Evolutionary conservation across 2,797 vertebrate genomes (phyloP), one percentile per base, ranked within the genome.

Genomic region (Lithobates sylvaticus): DNA sequence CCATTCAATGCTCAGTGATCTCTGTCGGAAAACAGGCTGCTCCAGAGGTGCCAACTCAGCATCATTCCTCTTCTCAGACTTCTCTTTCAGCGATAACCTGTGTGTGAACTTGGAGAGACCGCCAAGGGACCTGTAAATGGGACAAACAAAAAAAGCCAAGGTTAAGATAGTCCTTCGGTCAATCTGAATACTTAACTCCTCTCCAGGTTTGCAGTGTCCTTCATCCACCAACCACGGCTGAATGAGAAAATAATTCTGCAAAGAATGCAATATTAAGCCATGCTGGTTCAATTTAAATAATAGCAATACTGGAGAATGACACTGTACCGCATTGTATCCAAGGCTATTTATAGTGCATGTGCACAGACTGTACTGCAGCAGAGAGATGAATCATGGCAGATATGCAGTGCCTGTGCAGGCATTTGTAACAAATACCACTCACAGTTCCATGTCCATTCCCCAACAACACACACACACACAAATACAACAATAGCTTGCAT

Each of bases 1-100:
- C 96, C 96, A 97, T 94, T 97, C 97, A 90, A 96, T 92, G 89
- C 97, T 97, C 68, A 97, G 95, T 86, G 97, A 97, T 88, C 97
- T 94, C 92, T 96, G 94, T 91, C 96, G 94, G 92, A 96, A 96
- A 88, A 94, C 91, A 39, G 92, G 88, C 84, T 89, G 88, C 85
- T 93, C 92, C 0, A 90, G 90, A 0, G 89, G 90, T 91, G 93
- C 94, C 91, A 95, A 86, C 89, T 95, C 94, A 18, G 94, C 93
- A 92, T 94, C 96, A 89, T 96, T 95, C 84, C 94, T 91, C 91
- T 97, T 97, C 85, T 93, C 89, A 47, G 95, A 95, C 77, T 95
- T 96, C 89, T 97, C 96, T 90, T 96, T 97, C 87, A 97, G 92
- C 5, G 96, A 97, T 61, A 97, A 94, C 69, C 96, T 95, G 89